Percentiles rank a stretch among this genome's conserved stretches.
Evolutionary conservation across 2,797 vertebrate species (phyloP).

Genomic region (Aldrovandia affinis): DNA sequence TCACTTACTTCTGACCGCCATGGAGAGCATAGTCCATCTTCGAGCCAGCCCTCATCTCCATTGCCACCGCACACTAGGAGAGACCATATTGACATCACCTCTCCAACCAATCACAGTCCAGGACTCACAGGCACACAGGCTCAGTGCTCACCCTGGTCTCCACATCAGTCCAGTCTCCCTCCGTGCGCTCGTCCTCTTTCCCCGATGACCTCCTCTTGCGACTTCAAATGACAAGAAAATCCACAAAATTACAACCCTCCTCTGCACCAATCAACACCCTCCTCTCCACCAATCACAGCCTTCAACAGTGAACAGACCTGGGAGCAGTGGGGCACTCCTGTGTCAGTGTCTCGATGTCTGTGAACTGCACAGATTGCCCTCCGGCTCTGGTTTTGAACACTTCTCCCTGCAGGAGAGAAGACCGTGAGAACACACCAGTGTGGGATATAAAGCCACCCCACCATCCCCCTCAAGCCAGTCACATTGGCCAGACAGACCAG

Average conservation of each 20-base stretch:
- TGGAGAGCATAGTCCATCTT: conserved; percentile 85
- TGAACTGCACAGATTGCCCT: conserved; percentile 93
- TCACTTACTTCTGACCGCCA: conserved; percentile 68
- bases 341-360: conserved; percentile 89
- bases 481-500: background rate
- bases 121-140: too few relatives aligned
- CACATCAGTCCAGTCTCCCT: conserved; percentile 88
- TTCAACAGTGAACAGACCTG: conserved; percentile 56
- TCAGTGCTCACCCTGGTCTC: conserved; percentile 89
- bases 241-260: background rate
- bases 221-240: conserved; percentile 42
- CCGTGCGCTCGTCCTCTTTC: conserved; percentile 56
- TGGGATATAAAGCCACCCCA: too few relatives aligned
- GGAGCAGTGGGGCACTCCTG: conserved; percentile 80
- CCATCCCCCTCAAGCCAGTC: too few relatives aligned
- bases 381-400: conserved; percentile 91
- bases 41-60: conserved; percentile 93
- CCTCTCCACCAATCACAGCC: too few relatives aligned
- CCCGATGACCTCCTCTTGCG: conserved; percentile 76
- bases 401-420: conserved; percentile 81
- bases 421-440: too few relatives aligned
- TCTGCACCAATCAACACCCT: too few relatives aligned
- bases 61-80: conserved; percentile 57
- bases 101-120: too few relatives aligned
- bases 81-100: conserved; percentile 7